Conservation (phyloP, 2,113 vertebrate species). For the Salminus brasiliensis region DNA sequence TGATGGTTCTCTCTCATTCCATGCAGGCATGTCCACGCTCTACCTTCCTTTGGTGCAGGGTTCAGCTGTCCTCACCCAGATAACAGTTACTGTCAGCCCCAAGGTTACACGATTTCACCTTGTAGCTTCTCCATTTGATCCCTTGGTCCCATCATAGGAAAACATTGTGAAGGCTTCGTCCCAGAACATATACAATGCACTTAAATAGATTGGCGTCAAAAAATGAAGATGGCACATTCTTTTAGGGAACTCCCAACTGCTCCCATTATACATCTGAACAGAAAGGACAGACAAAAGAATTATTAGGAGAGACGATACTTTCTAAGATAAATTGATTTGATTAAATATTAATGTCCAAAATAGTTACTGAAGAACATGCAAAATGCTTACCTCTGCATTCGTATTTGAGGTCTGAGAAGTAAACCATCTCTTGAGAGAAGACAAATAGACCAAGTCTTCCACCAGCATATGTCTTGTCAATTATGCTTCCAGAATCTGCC, state of each 20-base stretch:
- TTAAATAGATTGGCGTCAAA: constrained; percentile 57
- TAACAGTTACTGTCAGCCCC: constrained; percentile 64
- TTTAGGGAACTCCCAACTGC: constrained; percentile 69
- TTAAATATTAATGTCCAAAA: too few relatives aligned
- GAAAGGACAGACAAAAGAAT: constrained; percentile 46
- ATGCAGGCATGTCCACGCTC: constrained; percentile 58
- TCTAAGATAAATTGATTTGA: background rate
- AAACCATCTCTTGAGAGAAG: constrained; percentile 99
- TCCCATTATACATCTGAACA: constrained; percentile 87
- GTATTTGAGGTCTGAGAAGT: constrained; percentile 99
- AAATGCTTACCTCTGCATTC: constrained; percentile 92
- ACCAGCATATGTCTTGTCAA: constrained; percentile 94
- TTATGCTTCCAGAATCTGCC: constrained; percentile 96
- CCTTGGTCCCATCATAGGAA: constrained; percentile 78
- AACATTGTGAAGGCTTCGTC: constrained; percentile 77
- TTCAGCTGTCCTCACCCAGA: constrained; percentile 61
- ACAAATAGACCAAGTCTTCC: constrained; percentile 95
- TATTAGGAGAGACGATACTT: background rate
- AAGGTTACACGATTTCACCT: constrained; percentile 74
- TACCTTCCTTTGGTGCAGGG: constrained; percentile 65
- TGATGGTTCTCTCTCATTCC: constrained; percentile 54
- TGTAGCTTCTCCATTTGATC: constrained; percentile 74
- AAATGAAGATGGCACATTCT: constrained; percentile 75
- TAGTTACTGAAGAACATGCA: background rate
- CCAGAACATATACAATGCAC: constrained; percentile 67